phyloP scores from a whole-genome alignment of 1,140 invertebrate species.

The Drosophila rhopaloa region DNA sequence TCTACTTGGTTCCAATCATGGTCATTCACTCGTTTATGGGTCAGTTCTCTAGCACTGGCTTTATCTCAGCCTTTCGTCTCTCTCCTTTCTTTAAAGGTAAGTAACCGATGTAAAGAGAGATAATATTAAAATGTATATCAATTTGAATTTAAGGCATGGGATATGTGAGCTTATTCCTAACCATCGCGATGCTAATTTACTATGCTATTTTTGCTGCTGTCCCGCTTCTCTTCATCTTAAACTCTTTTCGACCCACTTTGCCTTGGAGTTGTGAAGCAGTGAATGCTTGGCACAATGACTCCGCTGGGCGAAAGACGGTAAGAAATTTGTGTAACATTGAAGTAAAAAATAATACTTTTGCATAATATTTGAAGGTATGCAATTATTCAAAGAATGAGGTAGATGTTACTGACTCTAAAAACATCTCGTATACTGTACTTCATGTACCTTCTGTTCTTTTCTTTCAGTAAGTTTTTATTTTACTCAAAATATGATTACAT shows the following conservation, averaged over 20 bases:
- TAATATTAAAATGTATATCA: not conserved
- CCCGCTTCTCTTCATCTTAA: slow-evolving; percentile 66
- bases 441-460: slow-evolving; percentile 69
- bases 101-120: not conserved
- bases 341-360: too few species aligned
- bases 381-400: slow-evolving; percentile 1
- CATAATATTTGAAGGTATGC: slow-evolving; percentile 26
- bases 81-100: slow-evolving; percentile 83
- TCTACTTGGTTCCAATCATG: slow-evolving; percentile 72
- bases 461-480: slow-evolving; percentile 50
- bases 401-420: too few species aligned
- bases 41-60: slow-evolving; percentile 80
- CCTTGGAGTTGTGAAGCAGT: slow-evolving; percentile 76
- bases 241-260: slow-evolving; percentile 65
- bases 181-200: slow-evolving; percentile 51
- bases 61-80: slow-evolving; percentile 74
- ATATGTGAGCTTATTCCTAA: slow-evolving; percentile 66
- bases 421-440: not conserved
- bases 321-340: not conserved
- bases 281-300: slow-evolving; percentile 8
- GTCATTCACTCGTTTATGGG: slow-evolving; percentile 80
- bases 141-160: slow-evolving; percentile 62
- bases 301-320: slow-evolving; percentile 24
- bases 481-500: too few species aligned
- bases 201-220: slow-evolving; percentile 68